Conservation (phyloP, 2,113 vertebrate species). For the Aphyosemion australe region DNA sequence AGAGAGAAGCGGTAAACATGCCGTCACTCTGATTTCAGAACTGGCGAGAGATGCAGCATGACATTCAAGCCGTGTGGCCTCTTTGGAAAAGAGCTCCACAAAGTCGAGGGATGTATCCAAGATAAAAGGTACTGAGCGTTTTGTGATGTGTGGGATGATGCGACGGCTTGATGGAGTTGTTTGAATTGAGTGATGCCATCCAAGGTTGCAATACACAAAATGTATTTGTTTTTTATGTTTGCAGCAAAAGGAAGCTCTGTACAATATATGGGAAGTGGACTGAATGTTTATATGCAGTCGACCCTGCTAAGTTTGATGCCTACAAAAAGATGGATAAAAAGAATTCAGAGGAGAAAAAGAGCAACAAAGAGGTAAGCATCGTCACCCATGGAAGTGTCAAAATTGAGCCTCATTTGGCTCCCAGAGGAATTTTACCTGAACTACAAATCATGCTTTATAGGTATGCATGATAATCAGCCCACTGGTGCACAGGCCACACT, state of each 20-base stretch:
- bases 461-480: too few relatives aligned
- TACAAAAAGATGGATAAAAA: conserved; percentile 93
- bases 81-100: conserved; percentile 97
- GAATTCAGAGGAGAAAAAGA: conserved; percentile 90
- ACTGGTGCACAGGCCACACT: too few relatives aligned
- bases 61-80: conserved; percentile 95
- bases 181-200: not conserved
- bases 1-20: conserved; percentile 47
- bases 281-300: conserved; percentile 91
- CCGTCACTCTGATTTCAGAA: conserved; percentile 80
- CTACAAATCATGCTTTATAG: too few relatives aligned
- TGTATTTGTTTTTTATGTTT: not conserved
- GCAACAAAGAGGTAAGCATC: conserved; percentile 83
- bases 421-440: too few relatives aligned
- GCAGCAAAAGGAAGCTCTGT: conserved; percentile 95
- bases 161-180: not conserved
- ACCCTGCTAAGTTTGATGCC: conserved; percentile 85
- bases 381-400: not conserved
- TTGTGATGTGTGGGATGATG: not conserved
- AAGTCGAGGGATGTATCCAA: conserved; percentile 97
- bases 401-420: too few relatives aligned
- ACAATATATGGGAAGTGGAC: conserved; percentile 98
- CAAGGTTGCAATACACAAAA: conserved; percentile 2
- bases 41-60: conserved; percentile 91
- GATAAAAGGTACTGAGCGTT: conserved; percentile 88